A percentile compares a stretch with the other conserved stretches of the same genome.
These are phyloP conservation scores for Lordiphosa andalusiaca DNA, from an alignment of 2,888 invertebrate genomes.

Conservation along the genomic window DNA sequence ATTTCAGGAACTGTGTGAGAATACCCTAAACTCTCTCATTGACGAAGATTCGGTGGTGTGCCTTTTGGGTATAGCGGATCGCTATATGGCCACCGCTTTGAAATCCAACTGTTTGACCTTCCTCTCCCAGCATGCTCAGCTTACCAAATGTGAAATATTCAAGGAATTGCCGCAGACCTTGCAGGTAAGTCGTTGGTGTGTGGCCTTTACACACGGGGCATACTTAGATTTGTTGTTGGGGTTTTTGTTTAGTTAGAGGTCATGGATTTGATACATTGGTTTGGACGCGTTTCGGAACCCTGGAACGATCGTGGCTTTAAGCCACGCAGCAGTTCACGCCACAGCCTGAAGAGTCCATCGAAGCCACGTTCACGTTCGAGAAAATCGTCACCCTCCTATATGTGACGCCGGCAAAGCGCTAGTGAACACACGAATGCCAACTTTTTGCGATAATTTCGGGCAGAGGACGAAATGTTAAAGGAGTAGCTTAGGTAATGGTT, in stretches of 20 bases:
- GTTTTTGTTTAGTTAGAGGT: slow-evolving; percentile 67
- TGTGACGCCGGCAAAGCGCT: slow-evolving; percentile 70
- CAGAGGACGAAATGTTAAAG: slow-evolving; percentile 12
- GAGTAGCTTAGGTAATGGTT: slow-evolving; percentile 7
- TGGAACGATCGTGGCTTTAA: slow-evolving; percentile 74
- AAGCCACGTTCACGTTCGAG: slow-evolving; percentile 75
- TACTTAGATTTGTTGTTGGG: not conserved
- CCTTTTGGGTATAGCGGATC: slow-evolving; percentile 85
- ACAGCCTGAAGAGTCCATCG: slow-evolving; percentile 77
- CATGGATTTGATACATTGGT: slow-evolving; percentile 78
- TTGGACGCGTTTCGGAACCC: slow-evolving; percentile 77
- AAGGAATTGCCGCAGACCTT: slow-evolving; percentile 74
- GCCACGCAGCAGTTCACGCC: slow-evolving; percentile 67
- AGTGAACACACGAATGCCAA: slow-evolving; percentile 36
- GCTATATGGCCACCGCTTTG: slow-evolving; percentile 82
- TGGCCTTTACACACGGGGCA: not conserved
- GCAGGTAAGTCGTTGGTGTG: slow-evolving; percentile 55
- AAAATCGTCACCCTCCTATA: slow-evolving; percentile 78
- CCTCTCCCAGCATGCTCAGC: slow-evolving; percentile 74
- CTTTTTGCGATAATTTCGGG: slow-evolving; percentile 34
- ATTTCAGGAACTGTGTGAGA: slow-evolving; percentile 83
- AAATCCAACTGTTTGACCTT: slow-evolving; percentile 78
- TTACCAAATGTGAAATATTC: slow-evolving; percentile 77
- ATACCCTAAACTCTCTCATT: slow-evolving; percentile 82
- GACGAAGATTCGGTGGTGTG: slow-evolving; percentile 85